Percentiles rank a stretch among this genome's conserved stretches.
Evolutionary conservation across 2,888 invertebrate species (phyloP).

Genomic region (Pseudococcus jackbeardsleyi): DNA sequence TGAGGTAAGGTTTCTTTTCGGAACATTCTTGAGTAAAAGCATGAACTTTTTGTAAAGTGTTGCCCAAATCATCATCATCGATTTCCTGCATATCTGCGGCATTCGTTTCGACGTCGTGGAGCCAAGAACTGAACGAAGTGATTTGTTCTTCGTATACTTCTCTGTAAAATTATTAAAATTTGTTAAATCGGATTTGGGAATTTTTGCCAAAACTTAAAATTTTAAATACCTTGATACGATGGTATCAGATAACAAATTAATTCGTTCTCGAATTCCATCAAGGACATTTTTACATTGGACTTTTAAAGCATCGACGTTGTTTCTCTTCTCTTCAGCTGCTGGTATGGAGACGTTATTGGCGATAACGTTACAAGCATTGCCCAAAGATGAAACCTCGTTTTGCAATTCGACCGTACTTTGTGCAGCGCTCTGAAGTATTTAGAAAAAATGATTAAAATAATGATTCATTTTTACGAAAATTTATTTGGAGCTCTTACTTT

Average conservation of each 20-base stretch:
- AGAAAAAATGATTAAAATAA: background rate
- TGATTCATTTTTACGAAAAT: background rate
- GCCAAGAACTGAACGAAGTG: constrained; percentile 84
- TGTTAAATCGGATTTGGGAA: background rate
- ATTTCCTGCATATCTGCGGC: constrained; percentile 85
- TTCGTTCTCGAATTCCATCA: constrained; percentile 81
- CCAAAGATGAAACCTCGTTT: constrained; percentile 58
- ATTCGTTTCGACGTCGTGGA: constrained; percentile 72
- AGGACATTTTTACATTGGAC: constrained; percentile 81
- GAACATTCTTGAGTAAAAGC: constrained; percentile 86
- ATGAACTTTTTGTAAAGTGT: constrained; percentile 83
- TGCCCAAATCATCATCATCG: constrained; percentile 84
- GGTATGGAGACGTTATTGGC: constrained; percentile 56
- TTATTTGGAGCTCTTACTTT: constrained; percentile 60
- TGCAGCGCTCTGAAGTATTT: constrained; percentile 54
- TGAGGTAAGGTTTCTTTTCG: constrained; percentile 84
- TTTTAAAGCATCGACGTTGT: constrained; percentile 82
- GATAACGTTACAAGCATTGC: constrained; percentile 54
- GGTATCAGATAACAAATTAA: constrained; percentile 85
- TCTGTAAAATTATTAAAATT: constrained; percentile 69
- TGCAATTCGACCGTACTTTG: constrained; percentile 57
- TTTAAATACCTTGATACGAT: constrained; percentile 75
- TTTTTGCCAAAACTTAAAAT: background rate
- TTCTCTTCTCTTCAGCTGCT: constrained; percentile 67
- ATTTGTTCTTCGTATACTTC: constrained; percentile 88